phyloP scores from a whole-genome alignment of 2,888 invertebrate species.

The Diplolepis rosae region DNA sequence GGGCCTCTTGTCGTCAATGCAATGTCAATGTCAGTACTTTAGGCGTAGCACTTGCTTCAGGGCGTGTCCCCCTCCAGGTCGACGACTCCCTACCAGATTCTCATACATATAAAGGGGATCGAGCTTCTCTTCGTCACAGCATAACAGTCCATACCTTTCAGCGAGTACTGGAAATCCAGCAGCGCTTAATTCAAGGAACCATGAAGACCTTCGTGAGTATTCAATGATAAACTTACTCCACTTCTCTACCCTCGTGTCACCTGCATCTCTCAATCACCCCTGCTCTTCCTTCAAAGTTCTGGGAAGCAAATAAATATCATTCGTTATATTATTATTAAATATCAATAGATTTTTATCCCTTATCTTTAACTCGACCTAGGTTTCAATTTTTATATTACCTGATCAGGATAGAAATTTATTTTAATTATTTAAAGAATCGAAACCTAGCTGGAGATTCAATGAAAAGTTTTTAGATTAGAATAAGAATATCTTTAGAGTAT shows the following conservation, averaged over 20 bases:
- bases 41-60: slow-evolving; percentile 57
- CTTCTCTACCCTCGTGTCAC: not conserved
- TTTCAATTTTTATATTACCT: too few relatives aligned
- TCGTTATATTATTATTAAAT: too few relatives aligned
- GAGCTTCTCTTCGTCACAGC: slow-evolving; percentile 58
- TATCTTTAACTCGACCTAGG: too few relatives aligned
- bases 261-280: too few relatives aligned
- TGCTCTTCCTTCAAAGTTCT: too few relatives aligned
- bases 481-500: too few relatives aligned
- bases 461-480: too few relatives aligned
- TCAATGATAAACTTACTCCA: not conserved
- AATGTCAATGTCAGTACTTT: slow-evolving; percentile 67
- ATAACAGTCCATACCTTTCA: slow-evolving; percentile 64
- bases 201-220: slow-evolving; percentile 54
- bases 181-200: slow-evolving; percentile 57
- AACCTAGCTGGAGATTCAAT: too few relatives aligned
- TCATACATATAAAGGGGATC: slow-evolving; percentile 65
- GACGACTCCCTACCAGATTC: slow-evolving; percentile 66
- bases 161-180: slow-evolving; percentile 70
- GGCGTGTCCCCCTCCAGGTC: slow-evolving; percentile 63
- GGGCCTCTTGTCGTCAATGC: slow-evolving; percentile 49
- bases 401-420: too few relatives aligned
- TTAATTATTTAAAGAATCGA: too few relatives aligned
- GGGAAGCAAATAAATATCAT: too few relatives aligned
- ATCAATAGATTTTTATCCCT: too few relatives aligned